Base-by-base conservation (phyloP, 2,797 vertebrate species). In the Eospalax fontanierii region DNA sequence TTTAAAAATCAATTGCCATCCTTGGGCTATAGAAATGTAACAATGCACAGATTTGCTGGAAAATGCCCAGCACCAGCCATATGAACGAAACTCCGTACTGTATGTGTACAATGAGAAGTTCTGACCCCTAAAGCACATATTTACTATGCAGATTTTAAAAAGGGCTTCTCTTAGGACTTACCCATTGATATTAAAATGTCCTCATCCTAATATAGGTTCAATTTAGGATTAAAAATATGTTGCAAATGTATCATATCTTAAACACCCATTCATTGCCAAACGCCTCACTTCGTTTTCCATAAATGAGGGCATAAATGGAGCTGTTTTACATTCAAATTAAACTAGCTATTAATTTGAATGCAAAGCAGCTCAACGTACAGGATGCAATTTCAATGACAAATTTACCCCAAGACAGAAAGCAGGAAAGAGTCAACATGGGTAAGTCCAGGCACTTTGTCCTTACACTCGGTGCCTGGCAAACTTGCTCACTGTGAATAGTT, bases 311-410 rank as follows among this genome's bases (percentile, higher is more conserved):
- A 96, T 97, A 98, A 98, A 98, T 98, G 96, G 98, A 98, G 97
- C 98, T 99, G 97, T 98, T 99, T 99, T 98, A 98, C 98, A 99
- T 99, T 98, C 98, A 98, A 97, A 99, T 98, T 98, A 98, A 98
- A 98, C 97, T 97, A 98, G 98, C 98, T 98, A 98, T 98, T 98
- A 98, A 99, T 99, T 98, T 98, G 98, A 98, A 99, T 98, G 98
- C 98, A 98, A 98, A 98, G 98, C 97, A 98, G 98, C 98, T 98
- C 98, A 90, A 98, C 97, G 98, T 98, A 98, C 93, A 97, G 97
- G 95, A 94, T 96, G 84, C 94, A 46, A 87, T 97, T 98, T 98
- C 97, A 98, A 97, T 97, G 98, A 98, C 97, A 98, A 98, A 97
- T 98, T 98, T 98, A 98, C 97, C 98, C 97, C 96, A 96, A 97